A percentile compares a stretch with the other conserved stretches of the same genome.
These are phyloP conservation scores for Prionchulus punctatus DNA, from an alignment of 2,888 invertebrate genomes.

Conservation along the genomic window DNA sequence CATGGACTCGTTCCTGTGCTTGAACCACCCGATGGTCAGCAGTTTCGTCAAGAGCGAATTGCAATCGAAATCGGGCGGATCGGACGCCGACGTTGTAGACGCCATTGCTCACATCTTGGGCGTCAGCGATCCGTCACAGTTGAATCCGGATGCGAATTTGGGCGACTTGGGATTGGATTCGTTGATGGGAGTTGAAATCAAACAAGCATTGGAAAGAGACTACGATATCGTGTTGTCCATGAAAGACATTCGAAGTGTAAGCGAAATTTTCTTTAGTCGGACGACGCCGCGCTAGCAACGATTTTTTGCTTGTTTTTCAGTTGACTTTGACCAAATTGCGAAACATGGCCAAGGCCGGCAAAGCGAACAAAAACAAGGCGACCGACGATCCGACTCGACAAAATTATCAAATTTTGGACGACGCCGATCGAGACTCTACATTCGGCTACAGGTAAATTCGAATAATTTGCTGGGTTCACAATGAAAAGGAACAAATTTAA, in stretches of 20 bases:
- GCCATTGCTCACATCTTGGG: conserved; percentile 40
- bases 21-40: conserved; percentile 30
- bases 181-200: conserved; percentile 95
- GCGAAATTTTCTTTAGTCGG: conserved; percentile 8
- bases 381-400: neutral
- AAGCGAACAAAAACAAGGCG: neutral
- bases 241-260: conserved; percentile 62
- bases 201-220: conserved; percentile 43
- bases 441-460: too few relatives aligned
- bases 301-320: conserved; percentile 17
- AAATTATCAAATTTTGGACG: neutral
- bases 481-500: too few relatives aligned
- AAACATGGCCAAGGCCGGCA: conserved; percentile 30
- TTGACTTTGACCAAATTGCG: conserved; percentile 60
- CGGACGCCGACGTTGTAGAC: conserved; percentile 11
- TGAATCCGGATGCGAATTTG: conserved; percentile 57
- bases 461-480: too few relatives aligned
- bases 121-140: conserved; percentile 64
- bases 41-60: neutral
- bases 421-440: neutral
- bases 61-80: neutral
- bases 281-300: neutral
- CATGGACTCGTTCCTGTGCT: conserved; percentile 74
- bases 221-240: conserved; percentile 76
- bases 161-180: conserved; percentile 96